Conservation (phyloP, 2,888 invertebrate genomes). For the Drosophila leonis region DNA sequence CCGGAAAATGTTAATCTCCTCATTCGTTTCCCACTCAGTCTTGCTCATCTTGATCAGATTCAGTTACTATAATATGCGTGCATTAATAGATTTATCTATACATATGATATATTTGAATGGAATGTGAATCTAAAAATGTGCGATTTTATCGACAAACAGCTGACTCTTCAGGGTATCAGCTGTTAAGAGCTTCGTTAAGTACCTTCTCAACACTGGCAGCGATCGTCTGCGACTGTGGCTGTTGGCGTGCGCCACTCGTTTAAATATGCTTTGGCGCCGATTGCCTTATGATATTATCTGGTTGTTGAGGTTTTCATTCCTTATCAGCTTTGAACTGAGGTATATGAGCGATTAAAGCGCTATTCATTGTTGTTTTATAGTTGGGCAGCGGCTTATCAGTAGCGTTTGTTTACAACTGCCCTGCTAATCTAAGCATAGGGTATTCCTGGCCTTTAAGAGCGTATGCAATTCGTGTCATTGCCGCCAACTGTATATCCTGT, state of each 20-base stretch:
- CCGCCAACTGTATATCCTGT: not conserved
- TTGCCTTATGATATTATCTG: conserved; percentile 27
- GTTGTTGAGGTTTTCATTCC: conserved; percentile 22
- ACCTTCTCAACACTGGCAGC: conserved; percentile 64
- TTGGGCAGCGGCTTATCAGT: conserved; percentile 34
- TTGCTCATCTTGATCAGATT: conserved; percentile 48
- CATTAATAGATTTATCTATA: not conserved
- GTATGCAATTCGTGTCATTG: not conserved
- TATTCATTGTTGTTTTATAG: conserved; percentile 28
- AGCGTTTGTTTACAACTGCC: conserved; percentile 24
- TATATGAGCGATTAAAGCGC: conserved; percentile 5
- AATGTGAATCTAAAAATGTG: conserved; percentile 3
- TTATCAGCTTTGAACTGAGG: conserved; percentile 41
- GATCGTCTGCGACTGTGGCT: conserved; percentile 46
- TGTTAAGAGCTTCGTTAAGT: not conserved
- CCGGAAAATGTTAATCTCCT: conserved; percentile 91
- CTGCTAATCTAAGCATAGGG: conserved; percentile 37
- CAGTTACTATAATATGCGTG: not conserved
- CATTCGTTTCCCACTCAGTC: conserved; percentile 85
- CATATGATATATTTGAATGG: not conserved
- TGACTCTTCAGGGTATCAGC: conserved; percentile 33
- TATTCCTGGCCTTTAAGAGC: conserved; percentile 1
- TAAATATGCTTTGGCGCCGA: conserved; percentile 53
- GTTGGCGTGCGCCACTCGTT: conserved; percentile 22
- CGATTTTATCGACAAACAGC: conserved; percentile 41